phyloP scores from a whole-genome alignment of 2,113 vertebrate genomes.

The Phylloscopus whistleri region DNA sequence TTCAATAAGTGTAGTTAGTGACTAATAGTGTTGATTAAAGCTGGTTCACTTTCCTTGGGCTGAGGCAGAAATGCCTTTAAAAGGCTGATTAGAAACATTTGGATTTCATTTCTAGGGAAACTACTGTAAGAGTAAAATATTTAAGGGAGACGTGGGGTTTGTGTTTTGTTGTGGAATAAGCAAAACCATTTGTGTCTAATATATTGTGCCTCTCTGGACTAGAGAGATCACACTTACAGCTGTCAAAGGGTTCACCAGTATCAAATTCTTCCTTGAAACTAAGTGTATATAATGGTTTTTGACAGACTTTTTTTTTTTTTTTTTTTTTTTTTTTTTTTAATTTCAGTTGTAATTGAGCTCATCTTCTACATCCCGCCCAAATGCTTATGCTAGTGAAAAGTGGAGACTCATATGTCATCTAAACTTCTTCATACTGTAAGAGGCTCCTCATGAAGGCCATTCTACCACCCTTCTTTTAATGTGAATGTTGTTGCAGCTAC shows the following conservation, averaged over 20 bases:
- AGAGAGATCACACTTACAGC: neutral
- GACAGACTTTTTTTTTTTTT: neutral
- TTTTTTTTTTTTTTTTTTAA: neutral
- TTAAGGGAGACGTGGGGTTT: neutral
- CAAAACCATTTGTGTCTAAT: neutral
- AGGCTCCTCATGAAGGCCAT: neutral
- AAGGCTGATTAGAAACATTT: neutral
- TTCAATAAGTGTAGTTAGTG: neutral
- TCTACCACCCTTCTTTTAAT: neutral
- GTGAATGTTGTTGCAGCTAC: neutral
- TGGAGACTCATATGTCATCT: fast-evolving
- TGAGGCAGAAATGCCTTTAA: neutral
- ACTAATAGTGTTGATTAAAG: slow-evolving; percentile 18
- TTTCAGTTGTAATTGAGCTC: neutral
- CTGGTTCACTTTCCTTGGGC: neutral
- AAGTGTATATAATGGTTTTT: neutral
- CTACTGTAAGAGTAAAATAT: neutral
- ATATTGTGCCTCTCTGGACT: neutral
- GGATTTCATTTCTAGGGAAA: neutral
- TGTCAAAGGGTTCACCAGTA: neutral
- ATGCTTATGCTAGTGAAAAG: neutral
- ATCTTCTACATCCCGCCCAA: neutral
- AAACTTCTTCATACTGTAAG: neutral
- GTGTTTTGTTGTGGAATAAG: neutral
- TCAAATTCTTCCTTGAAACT: neutral